Evolutionary conservation across 2,888 invertebrate genomes (phyloP).

Genomic region (Eupsilia transversa): DNA sequence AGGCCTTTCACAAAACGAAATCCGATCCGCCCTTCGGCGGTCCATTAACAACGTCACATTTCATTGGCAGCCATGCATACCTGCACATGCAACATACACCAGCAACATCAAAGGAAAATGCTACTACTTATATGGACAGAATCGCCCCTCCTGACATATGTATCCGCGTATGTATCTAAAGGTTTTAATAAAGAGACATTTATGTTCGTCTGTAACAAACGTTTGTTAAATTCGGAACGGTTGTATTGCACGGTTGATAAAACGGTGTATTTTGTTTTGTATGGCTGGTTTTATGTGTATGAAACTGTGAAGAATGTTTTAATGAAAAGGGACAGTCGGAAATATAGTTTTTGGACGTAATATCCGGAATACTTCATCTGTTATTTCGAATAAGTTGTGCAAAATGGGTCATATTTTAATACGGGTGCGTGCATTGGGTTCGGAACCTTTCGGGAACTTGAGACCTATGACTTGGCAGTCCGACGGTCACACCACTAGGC

Average conservation of each 20-base stretch:
- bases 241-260: not conserved
- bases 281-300: not conserved
- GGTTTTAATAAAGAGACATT: slow-evolving; percentile 15
- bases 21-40: slow-evolving; percentile 28
- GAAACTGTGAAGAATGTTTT: not conserved
- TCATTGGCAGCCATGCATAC: slow-evolving; percentile 37
- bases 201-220: not conserved
- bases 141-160: slow-evolving; percentile 2
- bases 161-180: not conserved
- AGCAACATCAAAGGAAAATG: slow-evolving; percentile 54
- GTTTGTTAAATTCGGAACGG: not conserved
- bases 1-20: slow-evolving; percentile 21
- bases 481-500: too few species aligned
- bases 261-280: slow-evolving; percentile 1
- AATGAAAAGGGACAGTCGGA: not conserved
- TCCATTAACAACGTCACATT: slow-evolving; percentile 28
- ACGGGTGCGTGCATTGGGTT: too few species aligned
- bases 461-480: too few species aligned
- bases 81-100: slow-evolving; percentile 17
- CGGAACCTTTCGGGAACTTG: too few species aligned
- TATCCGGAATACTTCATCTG: not conserved
- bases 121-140: slow-evolving; percentile 35
- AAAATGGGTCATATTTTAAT: not conserved
- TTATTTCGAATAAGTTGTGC: not conserved
- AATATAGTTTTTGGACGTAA: not conserved